phyloP scores from a whole-genome alignment of 2,888 invertebrate genomes.

The Plagiodera versicolora region DNA sequence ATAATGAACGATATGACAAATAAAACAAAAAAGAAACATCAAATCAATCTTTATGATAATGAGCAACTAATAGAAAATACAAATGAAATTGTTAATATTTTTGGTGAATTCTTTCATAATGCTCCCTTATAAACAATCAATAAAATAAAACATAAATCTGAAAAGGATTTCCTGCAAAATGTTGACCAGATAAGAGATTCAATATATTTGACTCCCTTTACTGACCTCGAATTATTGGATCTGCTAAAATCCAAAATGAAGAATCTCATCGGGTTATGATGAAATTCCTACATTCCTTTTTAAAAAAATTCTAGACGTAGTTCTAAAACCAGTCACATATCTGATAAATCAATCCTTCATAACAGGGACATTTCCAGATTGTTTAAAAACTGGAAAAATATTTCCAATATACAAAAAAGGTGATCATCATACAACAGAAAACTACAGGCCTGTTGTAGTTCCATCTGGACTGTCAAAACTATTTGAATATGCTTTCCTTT shows the following conservation, averaged over 20 bases:
- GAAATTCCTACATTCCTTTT: constrained; percentile 9
- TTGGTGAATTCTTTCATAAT: background rate
- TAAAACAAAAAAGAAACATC: background rate
- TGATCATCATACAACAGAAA: background rate
- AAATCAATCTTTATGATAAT: background rate
- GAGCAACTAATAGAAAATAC: constrained; percentile 1
- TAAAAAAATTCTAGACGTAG: background rate
- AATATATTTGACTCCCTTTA: constrained; percentile 14
- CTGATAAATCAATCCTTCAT: background rate
- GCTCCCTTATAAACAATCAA: background rate
- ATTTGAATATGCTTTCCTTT: background rate
- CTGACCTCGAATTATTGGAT: constrained; percentile 27
- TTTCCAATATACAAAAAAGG: background rate
- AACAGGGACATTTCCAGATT: background rate
- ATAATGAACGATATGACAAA: constrained; percentile 5
- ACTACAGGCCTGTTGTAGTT: background rate
- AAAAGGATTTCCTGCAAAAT: background rate
- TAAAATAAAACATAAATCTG: background rate
- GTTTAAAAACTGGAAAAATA: background rate
- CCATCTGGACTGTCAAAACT: background rate
- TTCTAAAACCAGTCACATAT: background rate
- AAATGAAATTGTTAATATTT: background rate
- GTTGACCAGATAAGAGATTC: background rate
- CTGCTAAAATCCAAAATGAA: constrained; percentile 8
- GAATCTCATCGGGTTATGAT: background rate